Conservation (phyloP, 2,888 invertebrate genomes). For the Magallana nippona region DNA sequence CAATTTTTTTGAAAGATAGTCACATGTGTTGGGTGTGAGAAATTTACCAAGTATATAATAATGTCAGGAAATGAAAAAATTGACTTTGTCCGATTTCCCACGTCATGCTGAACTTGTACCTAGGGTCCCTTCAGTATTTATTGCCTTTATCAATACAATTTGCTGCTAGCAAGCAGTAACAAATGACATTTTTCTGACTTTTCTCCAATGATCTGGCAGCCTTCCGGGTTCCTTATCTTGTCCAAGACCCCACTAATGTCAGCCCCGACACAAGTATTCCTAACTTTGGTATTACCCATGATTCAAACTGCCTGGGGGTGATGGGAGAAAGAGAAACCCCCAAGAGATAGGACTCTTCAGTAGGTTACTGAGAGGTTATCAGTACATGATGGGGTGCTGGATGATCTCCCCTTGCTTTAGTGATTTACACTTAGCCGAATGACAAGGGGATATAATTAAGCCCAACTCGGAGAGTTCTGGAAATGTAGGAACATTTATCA, state of each 20-base stretch:
- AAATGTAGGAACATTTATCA: background rate
- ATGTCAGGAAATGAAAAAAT: background rate
- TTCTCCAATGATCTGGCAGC: slow-evolving; percentile 14
- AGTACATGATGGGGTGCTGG: background rate
- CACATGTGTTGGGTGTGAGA: background rate
- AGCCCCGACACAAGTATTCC: slow-evolving; percentile 9
- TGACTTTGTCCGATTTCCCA: background rate
- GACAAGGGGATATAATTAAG: too few species aligned
- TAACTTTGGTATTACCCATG: background rate
- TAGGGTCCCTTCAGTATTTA: background rate
- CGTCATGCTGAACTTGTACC: background rate
- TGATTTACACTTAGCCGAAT: too few species aligned
- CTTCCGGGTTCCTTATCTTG: background rate
- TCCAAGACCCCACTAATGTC: slow-evolving; percentile 28
- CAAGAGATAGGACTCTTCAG: background rate
- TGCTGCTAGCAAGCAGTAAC: background rate
- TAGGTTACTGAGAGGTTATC: background rate
- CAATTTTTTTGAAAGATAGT: too few species aligned
- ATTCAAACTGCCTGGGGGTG: background rate
- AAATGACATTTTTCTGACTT: slow-evolving; percentile 24
- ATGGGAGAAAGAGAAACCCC: background rate
- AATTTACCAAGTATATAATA: background rate
- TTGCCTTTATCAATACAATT: slow-evolving; percentile 27
- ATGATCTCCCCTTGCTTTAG: background rate
- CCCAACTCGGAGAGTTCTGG: too few species aligned